Conservation (phyloP, 2,888 invertebrate genomes). For the Coelopa pilipes region DNA sequence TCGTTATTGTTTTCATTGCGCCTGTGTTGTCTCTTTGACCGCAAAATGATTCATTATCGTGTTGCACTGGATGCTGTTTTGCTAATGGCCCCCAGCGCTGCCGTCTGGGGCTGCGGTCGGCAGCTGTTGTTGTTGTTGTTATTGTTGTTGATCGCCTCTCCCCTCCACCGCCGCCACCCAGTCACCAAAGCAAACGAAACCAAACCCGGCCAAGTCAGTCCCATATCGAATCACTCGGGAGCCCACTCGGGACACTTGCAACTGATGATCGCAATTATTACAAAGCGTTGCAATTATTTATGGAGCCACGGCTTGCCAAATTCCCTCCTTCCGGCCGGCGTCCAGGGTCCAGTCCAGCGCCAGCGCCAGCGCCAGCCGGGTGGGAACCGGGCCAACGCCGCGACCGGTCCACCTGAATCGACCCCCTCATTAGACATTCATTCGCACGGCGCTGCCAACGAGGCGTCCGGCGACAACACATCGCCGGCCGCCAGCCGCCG, state of each 20-base stretch:
- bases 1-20: conserved; percentile 21
- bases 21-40: conserved; percentile 41
- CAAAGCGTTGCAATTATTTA: conserved; percentile 27
- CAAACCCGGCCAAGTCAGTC: not conserved
- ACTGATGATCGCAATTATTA: conserved; percentile 34
- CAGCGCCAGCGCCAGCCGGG: not conserved
- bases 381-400: too few species aligned
- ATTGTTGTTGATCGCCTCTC: conserved; percentile 5
- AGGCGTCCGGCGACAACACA: too few species aligned
- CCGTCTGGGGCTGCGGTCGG: conserved; percentile 7
- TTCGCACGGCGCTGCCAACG: too few species aligned
- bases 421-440: too few species aligned
- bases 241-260: conserved; percentile 7
- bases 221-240: not conserved
- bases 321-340: not conserved
- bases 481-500: too few species aligned
- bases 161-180: not conserved
- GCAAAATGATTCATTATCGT: conserved; percentile 47
- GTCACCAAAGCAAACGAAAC: not conserved
- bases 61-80: conserved; percentile 37
- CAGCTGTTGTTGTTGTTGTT: not conserved
- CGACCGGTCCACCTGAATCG: too few species aligned
- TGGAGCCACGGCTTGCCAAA: conserved; percentile 13
- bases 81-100: conserved; percentile 33
- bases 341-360: not conserved